Conservation (phyloP, 2,113 vertebrate species). For the Hydropotes inermis region DNA sequence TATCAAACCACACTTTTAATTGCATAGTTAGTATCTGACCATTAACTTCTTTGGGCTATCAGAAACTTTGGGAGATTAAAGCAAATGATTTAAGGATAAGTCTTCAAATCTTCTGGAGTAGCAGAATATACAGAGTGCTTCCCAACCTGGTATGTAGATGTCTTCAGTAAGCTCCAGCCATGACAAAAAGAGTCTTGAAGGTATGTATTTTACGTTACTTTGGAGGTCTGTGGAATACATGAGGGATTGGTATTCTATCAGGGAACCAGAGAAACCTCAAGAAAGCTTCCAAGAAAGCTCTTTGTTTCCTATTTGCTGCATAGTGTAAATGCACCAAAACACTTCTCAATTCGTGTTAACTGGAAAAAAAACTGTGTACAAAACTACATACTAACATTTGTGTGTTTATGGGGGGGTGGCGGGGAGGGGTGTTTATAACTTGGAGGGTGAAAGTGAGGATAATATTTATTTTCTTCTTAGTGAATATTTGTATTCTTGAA, state of each 20-base stretch:
- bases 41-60: background rate
- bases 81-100: background rate
- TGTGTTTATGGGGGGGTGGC: background rate
- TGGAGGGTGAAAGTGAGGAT: background rate
- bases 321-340: background rate
- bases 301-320: background rate
- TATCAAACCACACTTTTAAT: background rate
- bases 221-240: background rate
- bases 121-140: background rate
- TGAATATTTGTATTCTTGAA: background rate
- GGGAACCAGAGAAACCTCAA: background rate
- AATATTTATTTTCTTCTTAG: background rate
- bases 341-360: background rate
- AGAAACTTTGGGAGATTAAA: background rate
- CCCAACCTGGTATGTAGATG: background rate
- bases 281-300: background rate
- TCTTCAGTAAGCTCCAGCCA: background rate
- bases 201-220: background rate
- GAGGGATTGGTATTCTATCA: background rate
- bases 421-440: background rate
- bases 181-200: background rate
- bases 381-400: background rate
- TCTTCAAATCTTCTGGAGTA: background rate
- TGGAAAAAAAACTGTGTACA: background rate
- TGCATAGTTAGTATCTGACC: background rate